phyloP scores from a whole-genome alignment of 1,140 invertebrate species.

The Zaprionus vittiger region DNA sequence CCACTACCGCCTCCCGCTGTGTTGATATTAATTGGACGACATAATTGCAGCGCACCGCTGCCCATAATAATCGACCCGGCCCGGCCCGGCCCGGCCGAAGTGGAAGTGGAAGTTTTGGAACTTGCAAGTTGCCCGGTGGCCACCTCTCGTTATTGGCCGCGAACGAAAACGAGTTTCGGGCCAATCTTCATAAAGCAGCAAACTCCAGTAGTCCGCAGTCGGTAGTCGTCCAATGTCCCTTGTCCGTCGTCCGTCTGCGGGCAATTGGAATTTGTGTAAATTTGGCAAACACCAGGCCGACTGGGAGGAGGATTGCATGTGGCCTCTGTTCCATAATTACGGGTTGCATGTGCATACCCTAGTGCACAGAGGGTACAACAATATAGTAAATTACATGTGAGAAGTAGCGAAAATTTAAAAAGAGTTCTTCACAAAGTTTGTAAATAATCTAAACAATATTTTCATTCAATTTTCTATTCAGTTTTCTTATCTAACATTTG shows the following conservation, averaged over 20 bases:
- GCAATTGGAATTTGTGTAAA: conserved; percentile 72
- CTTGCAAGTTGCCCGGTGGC: conserved; percentile 20
- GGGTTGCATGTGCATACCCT: conserved; percentile 46
- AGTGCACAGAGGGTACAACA: neutral
- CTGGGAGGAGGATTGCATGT: conserved; percentile 39
- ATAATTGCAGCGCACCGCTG: conserved; percentile 81
- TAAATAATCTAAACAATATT: neutral
- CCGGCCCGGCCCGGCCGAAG: neutral
- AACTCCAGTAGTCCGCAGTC: conserved; percentile 5
- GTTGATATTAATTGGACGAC: conserved; percentile 84
- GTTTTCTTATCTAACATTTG: too few species aligned
- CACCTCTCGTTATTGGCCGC: conserved; percentile 38
- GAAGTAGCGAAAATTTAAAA: neutral
- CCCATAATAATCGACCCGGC: conserved; percentile 74
- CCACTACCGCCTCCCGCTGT: conserved; percentile 62
- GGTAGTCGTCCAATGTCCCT: conserved; percentile 27
- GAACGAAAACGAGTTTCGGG: conserved; percentile 31
- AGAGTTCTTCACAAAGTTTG: neutral
- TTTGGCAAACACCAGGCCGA: conserved; percentile 64
- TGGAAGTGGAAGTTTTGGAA: conserved; percentile 16
- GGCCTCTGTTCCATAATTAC: conserved; percentile 57
- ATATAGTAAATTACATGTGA: neutral
- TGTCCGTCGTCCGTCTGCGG: conserved; percentile 13
- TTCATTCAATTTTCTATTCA: too few species aligned
- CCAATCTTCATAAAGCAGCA: conserved; percentile 66